Conservation (phyloP, 2,888 invertebrate species). For the Pterobdella sp. region DNA sequence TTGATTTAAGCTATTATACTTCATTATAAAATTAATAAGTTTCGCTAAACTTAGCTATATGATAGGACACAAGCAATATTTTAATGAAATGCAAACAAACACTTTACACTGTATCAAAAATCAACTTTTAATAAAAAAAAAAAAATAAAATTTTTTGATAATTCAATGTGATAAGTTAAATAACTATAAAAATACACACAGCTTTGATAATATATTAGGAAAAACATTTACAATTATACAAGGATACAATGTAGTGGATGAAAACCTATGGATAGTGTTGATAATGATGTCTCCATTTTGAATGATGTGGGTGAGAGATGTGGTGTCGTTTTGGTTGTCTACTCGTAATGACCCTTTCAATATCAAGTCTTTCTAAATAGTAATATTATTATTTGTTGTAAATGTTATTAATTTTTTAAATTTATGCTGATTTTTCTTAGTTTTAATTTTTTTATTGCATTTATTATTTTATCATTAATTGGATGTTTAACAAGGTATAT, state of each 20-base stretch:
- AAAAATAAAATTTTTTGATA: too few species aligned
- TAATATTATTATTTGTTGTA: neutral
- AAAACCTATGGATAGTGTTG: constrained; percentile 73
- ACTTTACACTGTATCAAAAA: too few species aligned
- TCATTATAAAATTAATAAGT: too few species aligned
- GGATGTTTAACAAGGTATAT: neutral
- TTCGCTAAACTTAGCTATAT: too few species aligned
- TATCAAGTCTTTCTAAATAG: neutral
- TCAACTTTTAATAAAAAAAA: too few species aligned
- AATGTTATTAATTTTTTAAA: neutral
- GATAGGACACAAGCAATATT: too few species aligned
- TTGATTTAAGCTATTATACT: too few species aligned
- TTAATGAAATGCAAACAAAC: too few species aligned
- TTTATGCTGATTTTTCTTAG: neutral
- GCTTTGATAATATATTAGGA: too few species aligned
- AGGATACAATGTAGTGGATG: neutral
- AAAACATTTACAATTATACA: too few species aligned
- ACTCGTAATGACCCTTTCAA: neutral
- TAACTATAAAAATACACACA: too few species aligned
- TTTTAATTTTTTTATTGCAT: neutral
- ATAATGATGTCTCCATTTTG: constrained; percentile 86
- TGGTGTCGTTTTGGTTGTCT: constrained; percentile 14
- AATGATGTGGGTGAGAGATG: constrained; percentile 73
- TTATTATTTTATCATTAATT: neutral
- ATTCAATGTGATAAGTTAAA: too few species aligned